Evolutionary conservation across 2,797 vertebrate genomes (phyloP), one percentile per base, ranked within the genome.

Genomic region (Sebastes miniatus): DNA sequence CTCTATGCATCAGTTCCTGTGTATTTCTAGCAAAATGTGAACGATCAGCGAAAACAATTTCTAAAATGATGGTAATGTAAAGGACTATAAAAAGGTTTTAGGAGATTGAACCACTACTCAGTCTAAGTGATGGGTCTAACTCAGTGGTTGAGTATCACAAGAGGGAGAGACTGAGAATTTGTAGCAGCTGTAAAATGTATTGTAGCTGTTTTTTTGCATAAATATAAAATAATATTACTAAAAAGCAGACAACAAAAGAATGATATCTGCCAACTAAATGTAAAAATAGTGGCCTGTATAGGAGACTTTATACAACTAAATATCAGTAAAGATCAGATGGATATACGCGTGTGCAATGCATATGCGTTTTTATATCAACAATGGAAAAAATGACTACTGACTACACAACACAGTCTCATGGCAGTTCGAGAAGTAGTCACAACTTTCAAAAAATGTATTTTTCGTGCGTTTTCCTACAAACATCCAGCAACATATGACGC

Each of bases 11-110:
- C 68, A 69, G 56, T 50, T 62, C 39, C 32, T 58, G 65, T 47
- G 69, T 65, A 32, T 76, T 34, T 66, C 67, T 22, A 64, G 31
- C 22, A 61, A 81, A 89, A 78, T 75, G 59, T 39, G 34, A 73
- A 75, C 24, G 2, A 79, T 72, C 59, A 71, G 62, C 31, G 25
- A 36, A 29, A 43, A 59, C 64, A 20, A 67, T 75, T 62, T 81
- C 18, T 59, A 20, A 77, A 77, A 25, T 31, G 16, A 52, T 20
- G 61, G 62, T 56, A 20, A 69, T 25, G 29, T 32, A 50, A 12
- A 61, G 5, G 39, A 58, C 56, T 47, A 56, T 25, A 71, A 64
- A 76, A 64, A 70, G n/a, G 27, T 65, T 70, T 73, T 72, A 50
- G 7, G 65, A 73, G 62, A 59, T 54, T 61, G 59, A 43, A 69